Conservation (phyloP, 2,797 vertebrate genomes). For the Gallinago nigripennis region DNA sequence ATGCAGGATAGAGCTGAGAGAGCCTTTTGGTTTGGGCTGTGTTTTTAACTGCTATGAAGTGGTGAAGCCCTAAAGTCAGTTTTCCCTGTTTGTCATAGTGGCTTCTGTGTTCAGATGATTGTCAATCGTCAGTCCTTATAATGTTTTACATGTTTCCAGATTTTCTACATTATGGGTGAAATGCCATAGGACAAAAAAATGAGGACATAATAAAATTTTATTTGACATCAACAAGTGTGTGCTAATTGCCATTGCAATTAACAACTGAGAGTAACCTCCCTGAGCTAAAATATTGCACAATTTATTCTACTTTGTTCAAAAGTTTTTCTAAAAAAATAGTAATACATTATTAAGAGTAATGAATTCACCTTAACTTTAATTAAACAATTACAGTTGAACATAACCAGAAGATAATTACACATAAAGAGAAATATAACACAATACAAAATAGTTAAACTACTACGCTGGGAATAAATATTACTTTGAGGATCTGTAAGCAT, state of each 20-base stretch:
- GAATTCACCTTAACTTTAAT: constrained; percentile 32
- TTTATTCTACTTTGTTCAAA: constrained; percentile 31
- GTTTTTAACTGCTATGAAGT: not conserved
- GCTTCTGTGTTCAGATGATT: not conserved
- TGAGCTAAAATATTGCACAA: constrained; percentile 14
- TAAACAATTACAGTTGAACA: constrained; percentile 19
- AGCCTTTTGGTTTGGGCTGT: not conserved
- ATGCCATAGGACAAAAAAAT: not conserved
- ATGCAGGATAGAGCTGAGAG: not conserved
- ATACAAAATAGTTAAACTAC: not conserved
- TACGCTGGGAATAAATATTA: not conserved
- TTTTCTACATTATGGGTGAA: not conserved
- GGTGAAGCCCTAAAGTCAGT: not conserved
- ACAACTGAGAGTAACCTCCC: not conserved
- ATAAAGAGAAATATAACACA: not conserved
- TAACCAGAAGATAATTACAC: not conserved
- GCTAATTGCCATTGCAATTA: not conserved
- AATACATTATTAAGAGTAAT: constrained; percentile 23
- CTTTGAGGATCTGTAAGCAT: not conserved
- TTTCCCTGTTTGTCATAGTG: not conserved
- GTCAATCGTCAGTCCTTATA: not conserved
- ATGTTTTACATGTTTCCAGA: not conserved
- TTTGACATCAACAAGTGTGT: not conserved
- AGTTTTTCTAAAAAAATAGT: constrained; percentile 26
- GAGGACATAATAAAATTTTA: not conserved